Evolutionary conservation across 2,113 vertebrate species (phyloP).

Genomic region (Cheirogaleus medius): DNA sequence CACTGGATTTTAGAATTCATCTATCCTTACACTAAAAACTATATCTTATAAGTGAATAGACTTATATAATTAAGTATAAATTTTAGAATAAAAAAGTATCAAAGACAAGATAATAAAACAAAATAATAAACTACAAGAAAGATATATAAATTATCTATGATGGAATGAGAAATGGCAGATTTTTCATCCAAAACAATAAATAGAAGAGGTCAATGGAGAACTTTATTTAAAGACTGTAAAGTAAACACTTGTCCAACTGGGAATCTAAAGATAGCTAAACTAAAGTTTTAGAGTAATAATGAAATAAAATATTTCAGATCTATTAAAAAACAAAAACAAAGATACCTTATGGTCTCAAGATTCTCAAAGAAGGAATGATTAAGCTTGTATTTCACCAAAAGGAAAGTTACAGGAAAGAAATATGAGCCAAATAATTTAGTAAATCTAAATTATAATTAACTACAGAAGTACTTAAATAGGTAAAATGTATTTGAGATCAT

Average conservation of each 20-base stretch:
- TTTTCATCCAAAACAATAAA: neutral
- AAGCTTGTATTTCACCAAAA: neutral
- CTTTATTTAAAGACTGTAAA: neutral
- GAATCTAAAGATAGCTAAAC: neutral
- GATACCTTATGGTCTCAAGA: neutral
- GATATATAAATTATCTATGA: neutral
- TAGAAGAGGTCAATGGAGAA: neutral
- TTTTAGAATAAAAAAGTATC: neutral
- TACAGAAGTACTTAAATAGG: neutral
- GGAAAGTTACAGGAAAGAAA: neutral
- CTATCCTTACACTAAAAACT: neutral
- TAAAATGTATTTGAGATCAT: neutral
- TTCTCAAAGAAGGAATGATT: neutral
- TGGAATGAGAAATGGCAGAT: neutral
- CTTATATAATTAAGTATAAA: neutral
- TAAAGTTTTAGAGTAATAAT: neutral
- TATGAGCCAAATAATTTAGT: neutral
- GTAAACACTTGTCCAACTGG: neutral
- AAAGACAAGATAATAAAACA: neutral
- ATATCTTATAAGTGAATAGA: neutral
- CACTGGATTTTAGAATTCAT: neutral
- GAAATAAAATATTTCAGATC: neutral
- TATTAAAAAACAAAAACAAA: neutral
- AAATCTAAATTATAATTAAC: neutral
- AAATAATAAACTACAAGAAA: neutral